Conservation (phyloP, 2,888 invertebrate genomes). For the Anthoptus insignis region DNA sequence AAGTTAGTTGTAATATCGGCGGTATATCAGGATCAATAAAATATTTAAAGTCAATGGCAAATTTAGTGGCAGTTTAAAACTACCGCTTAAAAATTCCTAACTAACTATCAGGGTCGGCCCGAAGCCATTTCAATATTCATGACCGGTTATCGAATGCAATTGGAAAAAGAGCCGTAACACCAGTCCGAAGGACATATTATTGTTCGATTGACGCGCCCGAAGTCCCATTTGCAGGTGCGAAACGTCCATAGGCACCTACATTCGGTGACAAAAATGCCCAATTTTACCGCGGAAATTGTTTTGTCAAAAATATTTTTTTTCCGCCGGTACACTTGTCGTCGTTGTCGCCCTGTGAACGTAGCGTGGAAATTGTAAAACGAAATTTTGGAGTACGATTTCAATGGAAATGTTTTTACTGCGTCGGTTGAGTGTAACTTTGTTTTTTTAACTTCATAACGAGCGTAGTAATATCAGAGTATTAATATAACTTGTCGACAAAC, state of each 20-base stretch:
- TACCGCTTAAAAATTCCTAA: slow-evolving; percentile 36
- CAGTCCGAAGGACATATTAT: background rate
- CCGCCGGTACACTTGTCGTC: slow-evolving; percentile 36
- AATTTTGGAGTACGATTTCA: slow-evolving; percentile 37
- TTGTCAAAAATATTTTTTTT: slow-evolving; percentile 41
- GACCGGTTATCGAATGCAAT: slow-evolving; percentile 2
- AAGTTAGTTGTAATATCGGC: background rate
- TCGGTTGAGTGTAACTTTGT: slow-evolving; percentile 24
- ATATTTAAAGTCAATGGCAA: slow-evolving; percentile 29
- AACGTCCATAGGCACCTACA: slow-evolving; percentile 34
- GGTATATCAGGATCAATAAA: slow-evolving; percentile 9
- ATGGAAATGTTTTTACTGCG: slow-evolving; percentile 38
- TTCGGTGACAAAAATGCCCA: slow-evolving; percentile 35
- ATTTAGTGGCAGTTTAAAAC: slow-evolving; percentile 29
- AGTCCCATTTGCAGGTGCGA: slow-evolving; percentile 35
- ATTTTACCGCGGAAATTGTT: slow-evolving; percentile 38
- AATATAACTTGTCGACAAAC: slow-evolving; percentile 16
- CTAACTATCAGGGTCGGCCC: slow-evolving; percentile 28
- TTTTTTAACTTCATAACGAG: slow-evolving; percentile 24
- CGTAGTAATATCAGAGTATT: slow-evolving; percentile 11
- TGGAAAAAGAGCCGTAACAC: slow-evolving; percentile 16
- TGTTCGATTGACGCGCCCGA: slow-evolving; percentile 6
- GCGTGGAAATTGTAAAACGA: slow-evolving; percentile 40
- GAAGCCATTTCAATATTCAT: slow-evolving; percentile 37
- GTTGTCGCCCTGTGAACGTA: slow-evolving; percentile 34